Conservation (phyloP, 2,888 invertebrate species). For the Euphydryas editha region DNA sequence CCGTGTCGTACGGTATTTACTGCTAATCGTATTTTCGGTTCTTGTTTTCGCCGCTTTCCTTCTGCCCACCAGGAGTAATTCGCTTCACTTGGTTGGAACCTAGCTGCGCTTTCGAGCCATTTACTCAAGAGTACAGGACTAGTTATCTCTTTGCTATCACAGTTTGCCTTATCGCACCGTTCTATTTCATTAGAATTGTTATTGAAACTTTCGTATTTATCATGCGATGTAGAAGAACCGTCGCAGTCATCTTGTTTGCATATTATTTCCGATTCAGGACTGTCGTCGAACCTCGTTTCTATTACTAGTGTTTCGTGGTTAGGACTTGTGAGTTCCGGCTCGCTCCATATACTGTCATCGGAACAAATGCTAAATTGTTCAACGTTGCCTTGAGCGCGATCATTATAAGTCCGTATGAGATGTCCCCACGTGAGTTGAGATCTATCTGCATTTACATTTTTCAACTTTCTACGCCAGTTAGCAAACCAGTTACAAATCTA, state of each 20-base stretch:
- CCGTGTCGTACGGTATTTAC: constrained; percentile 78
- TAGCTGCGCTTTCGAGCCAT: constrained; percentile 90
- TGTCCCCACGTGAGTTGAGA: constrained; percentile 89
- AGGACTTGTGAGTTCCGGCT: constrained; percentile 74
- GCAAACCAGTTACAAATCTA: constrained; percentile 92
- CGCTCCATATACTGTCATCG: constrained; percentile 91
- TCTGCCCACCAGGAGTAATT: constrained; percentile 87
- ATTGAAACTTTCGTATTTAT: constrained; percentile 63
- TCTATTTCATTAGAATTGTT: constrained; percentile 66
- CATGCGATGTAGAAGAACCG: constrained; percentile 56
- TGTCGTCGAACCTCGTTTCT: constrained; percentile 57
- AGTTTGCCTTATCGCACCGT: constrained; percentile 46
- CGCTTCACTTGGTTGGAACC: constrained; percentile 88
- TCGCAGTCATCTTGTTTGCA: constrained; percentile 65
- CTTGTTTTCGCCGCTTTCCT: constrained; percentile 62
- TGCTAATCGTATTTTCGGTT: constrained; percentile 52
- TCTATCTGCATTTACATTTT: constrained; percentile 88
- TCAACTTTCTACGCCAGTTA: constrained; percentile 91
- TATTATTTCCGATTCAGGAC: constrained; percentile 57
- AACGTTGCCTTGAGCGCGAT: constrained; percentile 89
- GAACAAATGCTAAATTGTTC: constrained; percentile 92
- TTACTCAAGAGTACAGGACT: constrained; percentile 87
- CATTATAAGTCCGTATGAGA: constrained; percentile 88
- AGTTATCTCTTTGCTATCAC: constrained; percentile 62
- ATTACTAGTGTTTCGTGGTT: constrained; percentile 57